A percentile compares a stretch with the other conserved stretches of the same genome.
These are phyloP conservation scores for Oreotrochilus melanogaster DNA, from an alignment of 2,113 vertebrate species.

Conservation along the genomic window DNA sequence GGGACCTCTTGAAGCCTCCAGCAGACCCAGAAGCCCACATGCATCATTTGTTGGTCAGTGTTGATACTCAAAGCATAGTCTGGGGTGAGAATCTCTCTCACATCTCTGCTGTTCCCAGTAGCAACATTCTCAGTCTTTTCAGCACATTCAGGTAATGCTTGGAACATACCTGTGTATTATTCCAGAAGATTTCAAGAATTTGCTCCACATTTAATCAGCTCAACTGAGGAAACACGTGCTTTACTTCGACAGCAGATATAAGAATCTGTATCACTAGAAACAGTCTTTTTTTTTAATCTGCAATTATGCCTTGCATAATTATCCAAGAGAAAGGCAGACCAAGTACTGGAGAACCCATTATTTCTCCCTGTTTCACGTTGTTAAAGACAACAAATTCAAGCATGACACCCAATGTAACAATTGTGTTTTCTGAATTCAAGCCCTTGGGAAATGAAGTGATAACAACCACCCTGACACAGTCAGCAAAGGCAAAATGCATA, in stretches of 20 bases:
- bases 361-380: neutral
- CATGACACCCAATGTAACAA: neutral
- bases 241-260: neutral
- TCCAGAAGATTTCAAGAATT: neutral
- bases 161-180: neutral
- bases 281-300: neutral
- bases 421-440: neutral
- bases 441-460: neutral
- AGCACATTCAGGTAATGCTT: neutral
- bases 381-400: neutral
- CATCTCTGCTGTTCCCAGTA: neutral
- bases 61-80: neutral
- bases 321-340: neutral
- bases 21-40: neutral
- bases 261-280: neutral
- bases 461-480: neutral
- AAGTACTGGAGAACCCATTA: neutral
- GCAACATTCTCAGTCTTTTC: rapidly evolving
- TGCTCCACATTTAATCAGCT: neutral
- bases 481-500: neutral
- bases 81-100: neutral
- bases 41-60: neutral
- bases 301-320: neutral
- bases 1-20: neutral
- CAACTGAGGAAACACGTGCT: neutral